Evolutionary conservation across 2,888 invertebrate genomes (phyloP).

Genomic region (Xylota sylvarum): DNA sequence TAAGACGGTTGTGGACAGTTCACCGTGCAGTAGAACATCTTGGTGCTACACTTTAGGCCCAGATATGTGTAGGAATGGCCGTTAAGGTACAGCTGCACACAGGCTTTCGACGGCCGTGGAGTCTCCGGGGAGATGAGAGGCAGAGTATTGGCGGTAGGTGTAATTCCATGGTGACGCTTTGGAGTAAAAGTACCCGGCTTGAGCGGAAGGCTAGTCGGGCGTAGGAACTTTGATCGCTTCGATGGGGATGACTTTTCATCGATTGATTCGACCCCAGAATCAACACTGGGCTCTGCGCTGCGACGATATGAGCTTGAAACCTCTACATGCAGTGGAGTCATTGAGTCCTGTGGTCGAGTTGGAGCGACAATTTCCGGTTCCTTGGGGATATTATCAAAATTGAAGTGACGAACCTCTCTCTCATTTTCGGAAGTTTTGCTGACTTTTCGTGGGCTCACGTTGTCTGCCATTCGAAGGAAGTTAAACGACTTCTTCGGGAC

Average conservation of each 20-base stretch:
- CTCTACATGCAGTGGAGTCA: conserved; percentile 83
- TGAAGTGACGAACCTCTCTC: conserved; percentile 83
- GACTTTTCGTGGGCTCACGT: conserved; percentile 81
- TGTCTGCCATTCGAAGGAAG: conserved; percentile 84
- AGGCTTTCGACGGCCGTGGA: conserved; percentile 94
- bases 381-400: conserved; percentile 81
- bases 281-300: conserved; percentile 44
- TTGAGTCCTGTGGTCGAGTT: conserved; percentile 44
- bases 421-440: conserved; percentile 76
- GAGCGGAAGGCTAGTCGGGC: conserved; percentile 93
- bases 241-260: conserved; percentile 70
- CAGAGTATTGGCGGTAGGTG: conserved; percentile 92
- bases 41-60: conserved; percentile 95
- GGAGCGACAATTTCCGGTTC: conserved; percentile 58
- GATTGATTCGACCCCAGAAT: conserved; percentile 48
- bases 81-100: conserved; percentile 94
- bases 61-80: conserved; percentile 97
- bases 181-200: conserved; percentile 94
- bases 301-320: conserved; percentile 62
- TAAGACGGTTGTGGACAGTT: conserved; percentile 98
- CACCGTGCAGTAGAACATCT: conserved; percentile 96
- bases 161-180: conserved; percentile 92
- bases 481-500: conserved; percentile 83
- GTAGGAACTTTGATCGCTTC: conserved; percentile 88
- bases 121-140: conserved; percentile 96